Conservation (phyloP, 2,797 vertebrate species). For the Tragelaphus eurycerus region DNA sequence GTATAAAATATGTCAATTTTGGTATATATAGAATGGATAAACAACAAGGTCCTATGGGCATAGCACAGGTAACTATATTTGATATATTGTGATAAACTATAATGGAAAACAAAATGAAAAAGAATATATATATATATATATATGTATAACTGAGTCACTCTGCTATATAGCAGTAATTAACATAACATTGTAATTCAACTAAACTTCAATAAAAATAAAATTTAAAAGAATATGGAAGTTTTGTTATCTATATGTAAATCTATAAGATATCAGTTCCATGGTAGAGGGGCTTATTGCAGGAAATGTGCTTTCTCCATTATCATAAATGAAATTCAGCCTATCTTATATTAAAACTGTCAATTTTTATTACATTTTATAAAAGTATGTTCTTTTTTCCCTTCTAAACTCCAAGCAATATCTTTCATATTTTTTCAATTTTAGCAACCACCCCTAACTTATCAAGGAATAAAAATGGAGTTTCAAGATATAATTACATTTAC, state of each 20-base stretch:
- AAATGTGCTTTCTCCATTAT: neutral
- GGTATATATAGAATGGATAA: neutral
- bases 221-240: neutral
- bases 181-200: neutral
- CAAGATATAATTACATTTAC: neutral
- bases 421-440: neutral
- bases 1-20: neutral
- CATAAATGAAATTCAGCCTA: neutral
- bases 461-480: neutral
- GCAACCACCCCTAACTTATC: neutral
- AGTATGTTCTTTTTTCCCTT: neutral
- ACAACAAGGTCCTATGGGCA: neutral
- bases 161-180: neutral
- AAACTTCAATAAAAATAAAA: neutral
- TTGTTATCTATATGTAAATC: neutral
- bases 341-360: neutral
- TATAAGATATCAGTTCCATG: neutral
- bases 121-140: neutral
- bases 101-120: neutral
- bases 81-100: neutral
- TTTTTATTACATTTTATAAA: neutral
- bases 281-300: neutral
- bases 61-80: neutral
- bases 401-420: neutral
- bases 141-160: neutral